Conservation (phyloP, 2,797 vertebrate species). For the Spinibarbus caldwelli region DNA sequence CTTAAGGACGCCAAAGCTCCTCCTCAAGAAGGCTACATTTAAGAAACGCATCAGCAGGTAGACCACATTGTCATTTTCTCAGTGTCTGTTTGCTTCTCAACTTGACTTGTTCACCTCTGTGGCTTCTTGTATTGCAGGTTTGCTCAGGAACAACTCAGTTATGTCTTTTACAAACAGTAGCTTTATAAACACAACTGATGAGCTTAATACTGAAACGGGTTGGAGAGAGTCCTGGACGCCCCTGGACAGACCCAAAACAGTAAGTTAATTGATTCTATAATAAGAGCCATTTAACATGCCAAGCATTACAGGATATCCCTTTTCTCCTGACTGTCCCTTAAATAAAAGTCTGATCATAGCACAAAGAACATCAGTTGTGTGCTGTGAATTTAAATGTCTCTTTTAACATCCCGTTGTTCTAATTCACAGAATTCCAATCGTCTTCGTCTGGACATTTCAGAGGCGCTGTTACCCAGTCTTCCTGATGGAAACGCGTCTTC, state of each 20-base stretch:
- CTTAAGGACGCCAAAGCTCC: slow-evolving; percentile 23
- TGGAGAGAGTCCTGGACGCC: slow-evolving; percentile 38
- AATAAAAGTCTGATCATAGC: neutral
- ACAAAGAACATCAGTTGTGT: neutral
- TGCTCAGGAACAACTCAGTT: slow-evolving; percentile 13
- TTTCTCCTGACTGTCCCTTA: neutral
- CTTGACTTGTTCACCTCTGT: neutral
- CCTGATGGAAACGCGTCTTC: slow-evolving; percentile 29
- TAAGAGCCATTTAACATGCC: neutral
- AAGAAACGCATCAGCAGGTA: slow-evolving; percentile 37
- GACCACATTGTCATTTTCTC: neutral
- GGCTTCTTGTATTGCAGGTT: neutral
- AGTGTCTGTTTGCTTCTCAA: neutral
- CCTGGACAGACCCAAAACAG: slow-evolving; percentile 64
- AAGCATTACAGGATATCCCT: neutral
- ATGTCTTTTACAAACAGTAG: slow-evolving; percentile 4
- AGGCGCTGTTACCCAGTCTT: slow-evolving; percentile 56
- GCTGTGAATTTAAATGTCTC: neutral
- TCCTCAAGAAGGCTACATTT: slow-evolving; percentile 23
- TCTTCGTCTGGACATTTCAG: slow-evolving; percentile 51
- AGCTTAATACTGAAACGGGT: slow-evolving; percentile 32
- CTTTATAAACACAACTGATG: slow-evolving; percentile 26
- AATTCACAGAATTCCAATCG: slow-evolving; percentile 58
- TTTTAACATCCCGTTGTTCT: neutral
- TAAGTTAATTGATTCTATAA: slow-evolving; percentile 49